Conservation (phyloP, 2,888 invertebrate species). For the Acleris holmiana region DNA sequence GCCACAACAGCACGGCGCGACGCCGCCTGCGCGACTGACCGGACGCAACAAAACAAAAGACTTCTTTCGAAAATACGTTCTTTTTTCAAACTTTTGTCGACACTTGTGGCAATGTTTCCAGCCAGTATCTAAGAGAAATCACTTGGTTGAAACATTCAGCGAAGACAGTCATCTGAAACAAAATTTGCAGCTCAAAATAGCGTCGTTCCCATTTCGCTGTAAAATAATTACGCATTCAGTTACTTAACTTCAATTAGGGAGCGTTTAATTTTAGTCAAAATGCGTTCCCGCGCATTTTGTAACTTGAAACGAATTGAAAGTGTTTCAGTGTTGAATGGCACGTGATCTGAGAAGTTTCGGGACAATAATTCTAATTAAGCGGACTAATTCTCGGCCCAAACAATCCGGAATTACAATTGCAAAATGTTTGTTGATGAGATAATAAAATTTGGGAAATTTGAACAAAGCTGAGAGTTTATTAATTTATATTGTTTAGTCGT, state of each 20-base stretch:
- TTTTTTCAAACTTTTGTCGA: conserved; percentile 42
- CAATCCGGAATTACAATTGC: conserved; percentile 45
- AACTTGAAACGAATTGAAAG: conserved; percentile 50
- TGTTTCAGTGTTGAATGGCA: conserved; percentile 57
- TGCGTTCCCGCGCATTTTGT: conserved; percentile 51
- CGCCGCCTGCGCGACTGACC: conserved; percentile 68
- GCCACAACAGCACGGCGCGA: conserved; percentile 70
- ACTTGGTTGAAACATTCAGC: conserved; percentile 3
- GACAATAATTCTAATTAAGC: conserved; percentile 65
- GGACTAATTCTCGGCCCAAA: conserved; percentile 47
- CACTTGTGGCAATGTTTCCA: conserved; percentile 40
- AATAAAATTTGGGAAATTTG: conserved; percentile 14
- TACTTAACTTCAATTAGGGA: conserved; percentile 43
- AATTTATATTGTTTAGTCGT: conserved; percentile 25
- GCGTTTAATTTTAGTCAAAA: conserved; percentile 46
- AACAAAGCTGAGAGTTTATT: conserved; percentile 27
- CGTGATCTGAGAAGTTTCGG: conserved; percentile 60
- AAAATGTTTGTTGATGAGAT: conserved; percentile 22
- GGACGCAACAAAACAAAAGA: conserved; percentile 41
- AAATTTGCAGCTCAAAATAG: conserved; percentile 42
- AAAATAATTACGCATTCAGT: conserved; percentile 39
- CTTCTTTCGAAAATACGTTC: conserved; percentile 31
- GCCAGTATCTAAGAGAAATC: conserved; percentile 38
- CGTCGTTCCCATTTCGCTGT: conserved; percentile 13
- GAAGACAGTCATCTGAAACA: conserved; percentile 58